Evolutionary conservation across 2,888 invertebrate species (phyloP), one percentile per base, ranked within the genome.

Genomic region (Saturnia japonica): DNA sequence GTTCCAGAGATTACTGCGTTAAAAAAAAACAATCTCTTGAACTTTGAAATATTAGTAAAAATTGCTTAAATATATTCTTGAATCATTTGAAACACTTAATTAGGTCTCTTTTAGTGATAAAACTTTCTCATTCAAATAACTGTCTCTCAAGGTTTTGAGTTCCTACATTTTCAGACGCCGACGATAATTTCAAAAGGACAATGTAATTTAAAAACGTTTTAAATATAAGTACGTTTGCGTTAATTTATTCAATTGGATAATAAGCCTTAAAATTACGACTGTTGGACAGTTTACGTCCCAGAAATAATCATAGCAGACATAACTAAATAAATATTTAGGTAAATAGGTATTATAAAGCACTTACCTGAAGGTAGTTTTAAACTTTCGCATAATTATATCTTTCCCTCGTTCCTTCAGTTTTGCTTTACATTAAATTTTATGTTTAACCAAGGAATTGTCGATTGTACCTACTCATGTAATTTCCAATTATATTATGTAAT

Each of bases 211-310:
- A 9, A 64, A 64, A 40, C 19, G 40, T 83, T 82, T 80, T 81
- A 82, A 74, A 78, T 73, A 76, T 71, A 78, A 83, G 71, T 77
- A 77, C 74, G 72, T 76, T 76, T 76, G 75, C 78, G 81, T 77
- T 80, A 86, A 87, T 87, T 79, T 83, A 81, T 85, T 85, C 87
- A 88, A 88, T 88, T 88, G 88, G 80, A 88, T 87, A 86, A 88
- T 86, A 78, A 84, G 82, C 72, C 74, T 72, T 72, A 70, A 71
- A 75, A 76, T 75, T 79, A 74, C 76, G 80, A 82, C 78, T 80
- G 80, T 76, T 76, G 76, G 78, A 75, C 73, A 66, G 43, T 57
- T 51, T 67, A 68, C 14, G 54, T 42, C 54, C 4, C n/a, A 42
- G 67, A 25, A 67, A 43, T 60, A 60, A 28, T 16, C 57, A 3